These are phyloP conservation scores for Odontomyia ornata DNA, from an alignment of 2,888 invertebrate species.

Conservation along the genomic window DNA sequence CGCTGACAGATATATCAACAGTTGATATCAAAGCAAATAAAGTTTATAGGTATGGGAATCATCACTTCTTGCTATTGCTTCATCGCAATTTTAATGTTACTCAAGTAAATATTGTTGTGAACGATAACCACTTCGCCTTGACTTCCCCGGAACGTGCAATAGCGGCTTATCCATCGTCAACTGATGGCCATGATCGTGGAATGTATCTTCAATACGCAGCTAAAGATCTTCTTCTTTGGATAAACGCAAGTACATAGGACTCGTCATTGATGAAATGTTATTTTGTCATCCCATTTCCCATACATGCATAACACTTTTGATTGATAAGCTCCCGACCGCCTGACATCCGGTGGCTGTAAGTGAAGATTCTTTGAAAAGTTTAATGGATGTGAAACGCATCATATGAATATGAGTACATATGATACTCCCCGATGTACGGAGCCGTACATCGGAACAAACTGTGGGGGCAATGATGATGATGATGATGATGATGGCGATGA, in stretches of 20 bases:
- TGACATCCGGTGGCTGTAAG: background rate
- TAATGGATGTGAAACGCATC: background rate
- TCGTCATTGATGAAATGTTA: background rate
- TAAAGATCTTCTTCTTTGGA: background rate
- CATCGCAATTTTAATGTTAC: background rate
- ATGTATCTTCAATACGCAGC: background rate
- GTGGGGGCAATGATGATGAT: background rate
- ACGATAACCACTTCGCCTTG: background rate
- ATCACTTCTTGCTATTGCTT: background rate
- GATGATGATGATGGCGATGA: background rate
- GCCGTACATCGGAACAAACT: background rate
- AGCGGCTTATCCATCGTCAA: background rate
- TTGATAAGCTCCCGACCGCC: background rate
- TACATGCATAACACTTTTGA: background rate
- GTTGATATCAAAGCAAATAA: background rate
- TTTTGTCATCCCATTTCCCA: background rate
- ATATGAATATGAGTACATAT: background rate
- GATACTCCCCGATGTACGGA: background rate
- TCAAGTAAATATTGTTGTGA: background rate
- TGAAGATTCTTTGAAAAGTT: background rate
- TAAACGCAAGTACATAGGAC: background rate
- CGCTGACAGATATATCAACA: background rate
- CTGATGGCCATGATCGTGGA: background rate
- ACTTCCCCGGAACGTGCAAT: background rate
- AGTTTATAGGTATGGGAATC: background rate